Base-by-base conservation (phyloP, 1,140 invertebrate genomes). In the Bombus waltoni region DNA sequence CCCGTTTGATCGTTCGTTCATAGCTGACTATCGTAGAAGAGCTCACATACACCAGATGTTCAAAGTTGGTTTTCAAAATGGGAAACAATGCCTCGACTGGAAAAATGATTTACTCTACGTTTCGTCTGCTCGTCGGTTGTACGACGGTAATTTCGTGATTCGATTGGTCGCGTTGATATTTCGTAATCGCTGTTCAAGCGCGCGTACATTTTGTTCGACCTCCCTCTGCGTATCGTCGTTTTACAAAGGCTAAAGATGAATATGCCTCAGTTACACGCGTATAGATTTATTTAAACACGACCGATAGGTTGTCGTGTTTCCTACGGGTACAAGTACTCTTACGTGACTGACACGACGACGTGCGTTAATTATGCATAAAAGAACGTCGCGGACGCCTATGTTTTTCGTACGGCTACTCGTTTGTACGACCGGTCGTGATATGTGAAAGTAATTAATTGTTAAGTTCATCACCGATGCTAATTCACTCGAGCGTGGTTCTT, bases 371-470 rank as follows among this genome's bases (percentile, higher is more conserved):
- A 71, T 9, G 9, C 3, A 42, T 15, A 9, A 44, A 59, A 42
- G n/a, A 72, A 59, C 38, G 65, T 38, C 40, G 44, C 6, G n/a
- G 18, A 8, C 13, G 25, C 28, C 5, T 68, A 44, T 68, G 42
- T 70, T n/a, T 80, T 38, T 35, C n/a, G 9, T 11, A 40, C 44
- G 38, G 22, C 11, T 57, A 59, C 3, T 70, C 59, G 28, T 62
- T 68, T 13, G 59, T 1, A 15, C 8, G 28, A 35, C 28, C 22
- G 66, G 28, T 40, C 47, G 32, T 81, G 47, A 85, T 73, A 74
- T 32, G 57, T 66, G 83, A 85, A 74, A 85, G 83, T 85, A 85
- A 85, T 85, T 85, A 85, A 85, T 80, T 81, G 71, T 74, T 74
- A 42, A 73, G 22, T 84, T 84, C 76, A 84, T 72, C 76, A 62